Base-by-base conservation (phyloP, 92 coral and sea anemone species). In the Metridium senile region DNA sequence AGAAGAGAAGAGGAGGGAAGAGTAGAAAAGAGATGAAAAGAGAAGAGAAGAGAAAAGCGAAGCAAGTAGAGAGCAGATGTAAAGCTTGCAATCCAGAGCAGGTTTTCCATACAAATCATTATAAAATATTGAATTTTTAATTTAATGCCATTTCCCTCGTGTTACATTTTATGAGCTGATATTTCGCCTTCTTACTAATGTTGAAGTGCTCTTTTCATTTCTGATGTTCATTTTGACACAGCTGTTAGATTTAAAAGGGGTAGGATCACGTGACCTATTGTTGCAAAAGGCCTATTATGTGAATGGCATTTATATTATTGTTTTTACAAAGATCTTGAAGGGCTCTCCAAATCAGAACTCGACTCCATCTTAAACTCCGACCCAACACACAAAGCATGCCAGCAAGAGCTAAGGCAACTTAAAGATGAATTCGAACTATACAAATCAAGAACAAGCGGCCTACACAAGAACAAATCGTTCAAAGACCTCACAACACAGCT, bases 391-490 rank as follows among this genome's bases (percentile, higher is more conserved):
- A 89, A 90, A 79, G 91, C 89, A 58, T 96, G 99, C 28, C 97
- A 88, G 56, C 88, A 89, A 70, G 97, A 96, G 69, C 84, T 96
- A 33, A 87, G 85, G 23, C 99, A 96, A 66, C 86, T 96, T 0
- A 96, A 96, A 82, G 99, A 96, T 46, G 99, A 96, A 71, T 96
- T 96, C 74, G 99, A 96, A 68, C 68, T 97, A 4, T 96, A 96
- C 85, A 96, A 96, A 72, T 56, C 90, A 35, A 89, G 93, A 61
- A 87, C 93, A 13, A 97, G 91, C 57, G 79, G 86, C 1, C 76
- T 93, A 18, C 92, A 89, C 84, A 89, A 87, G 58, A 88, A 89
- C 81, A 93, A 86, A 19, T 82, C 90, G 0, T 89, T 73, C 54
- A 93, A 87, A 26, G 99, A 96, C 63, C 91, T 92, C 51, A 85